phyloP scores from a whole-genome alignment of 2,797 vertebrate species.

The Serranus cabrilla region DNA sequence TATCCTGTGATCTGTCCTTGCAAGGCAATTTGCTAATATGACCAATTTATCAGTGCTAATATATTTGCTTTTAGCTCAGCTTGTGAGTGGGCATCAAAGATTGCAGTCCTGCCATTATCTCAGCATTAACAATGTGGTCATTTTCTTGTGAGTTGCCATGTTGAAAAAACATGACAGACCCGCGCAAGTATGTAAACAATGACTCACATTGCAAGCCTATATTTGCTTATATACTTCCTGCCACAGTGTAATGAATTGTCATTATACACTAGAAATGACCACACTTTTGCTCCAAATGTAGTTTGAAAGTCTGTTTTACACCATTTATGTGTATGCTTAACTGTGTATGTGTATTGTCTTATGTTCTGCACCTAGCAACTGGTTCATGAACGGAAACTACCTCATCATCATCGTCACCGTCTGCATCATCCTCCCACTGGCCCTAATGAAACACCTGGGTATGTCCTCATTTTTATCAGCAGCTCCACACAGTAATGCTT shows the following conservation, averaged over 20 bases:
- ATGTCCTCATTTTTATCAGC: slow-evolving; percentile 43
- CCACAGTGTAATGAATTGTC: too few relatives aligned
- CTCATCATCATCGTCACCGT: slow-evolving; percentile 91
- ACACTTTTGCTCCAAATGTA: not conserved
- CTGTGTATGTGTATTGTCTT: not conserved
- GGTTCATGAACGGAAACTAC: slow-evolving; percentile 94
- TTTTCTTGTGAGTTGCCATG: too few relatives aligned
- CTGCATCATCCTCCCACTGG: slow-evolving; percentile 92
- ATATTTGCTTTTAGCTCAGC: not conserved
- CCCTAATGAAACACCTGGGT: slow-evolving; percentile 96
- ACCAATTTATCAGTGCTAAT: too few relatives aligned
- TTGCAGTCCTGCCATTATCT: too few relatives aligned
- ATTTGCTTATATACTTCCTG: not conserved
- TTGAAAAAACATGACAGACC: not conserved
- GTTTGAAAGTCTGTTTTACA: not conserved
- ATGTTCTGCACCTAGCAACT: slow-evolving; percentile 82
- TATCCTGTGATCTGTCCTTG: too few relatives aligned
- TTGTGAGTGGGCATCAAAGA: not conserved
- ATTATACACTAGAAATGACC: too few relatives aligned
- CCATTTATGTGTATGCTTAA: not conserved
- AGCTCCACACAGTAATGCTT: not conserved
- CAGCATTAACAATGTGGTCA: too few relatives aligned
- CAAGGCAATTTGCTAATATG: too few relatives aligned
- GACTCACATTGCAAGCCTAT: not conserved
- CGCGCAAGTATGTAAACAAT: not conserved